Percentiles rank a stretch among this genome's conserved stretches.
phyloP scores from a whole-genome alignment of 2,797 vertebrate genomes.

The Octomys mimax region DNA sequence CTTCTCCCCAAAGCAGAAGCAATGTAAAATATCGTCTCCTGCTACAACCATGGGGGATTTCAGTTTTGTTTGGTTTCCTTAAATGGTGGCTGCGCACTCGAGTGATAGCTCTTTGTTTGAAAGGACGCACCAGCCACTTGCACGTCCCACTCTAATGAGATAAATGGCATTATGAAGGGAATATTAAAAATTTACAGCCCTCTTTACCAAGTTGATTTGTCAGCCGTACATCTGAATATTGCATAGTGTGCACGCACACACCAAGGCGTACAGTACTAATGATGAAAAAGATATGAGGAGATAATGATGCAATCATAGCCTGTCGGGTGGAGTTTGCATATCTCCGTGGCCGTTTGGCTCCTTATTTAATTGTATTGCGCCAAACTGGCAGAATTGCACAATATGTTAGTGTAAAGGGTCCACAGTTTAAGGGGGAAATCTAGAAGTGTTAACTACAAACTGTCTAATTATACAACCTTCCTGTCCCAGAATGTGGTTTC shows the following conservation, averaged over 20 bases:
- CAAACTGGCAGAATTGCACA: slow-evolving; percentile 89
- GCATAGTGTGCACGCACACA: slow-evolving; percentile 75
- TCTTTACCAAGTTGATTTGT: slow-evolving; percentile 88
- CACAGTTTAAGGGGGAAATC: slow-evolving; percentile 89
- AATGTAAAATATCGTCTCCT: slow-evolving; percentile 5
- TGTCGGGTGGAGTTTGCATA: slow-evolving; percentile 87
- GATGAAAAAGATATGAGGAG: slow-evolving; percentile 89
- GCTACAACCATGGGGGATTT: background rate
- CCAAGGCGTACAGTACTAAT: slow-evolving; percentile 81
- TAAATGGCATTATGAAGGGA: slow-evolving; percentile 85
- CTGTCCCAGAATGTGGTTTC: slow-evolving; percentile 91
- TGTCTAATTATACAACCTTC: slow-evolving; percentile 92
- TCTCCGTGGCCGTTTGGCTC: slow-evolving; percentile 88
- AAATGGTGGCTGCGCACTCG: slow-evolving; percentile 62
- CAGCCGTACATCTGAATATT: slow-evolving; percentile 88
- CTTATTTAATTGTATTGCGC: slow-evolving; percentile 78
- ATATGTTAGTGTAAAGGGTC: slow-evolving; percentile 89
- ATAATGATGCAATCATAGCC: slow-evolving; percentile 88
- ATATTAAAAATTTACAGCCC: slow-evolving; percentile 91
- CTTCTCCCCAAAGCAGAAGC: background rate
- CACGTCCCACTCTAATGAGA: slow-evolving; percentile 86
- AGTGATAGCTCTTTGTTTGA: slow-evolving; percentile 84
- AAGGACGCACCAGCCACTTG: slow-evolving; percentile 72
- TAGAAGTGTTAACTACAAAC: slow-evolving; percentile 91
- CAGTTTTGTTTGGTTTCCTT: slow-evolving; percentile 58